Evolutionary conservation across 2,888 invertebrate genomes (phyloP), one percentile per base, ranked within the genome.

Genomic region (Trilocha varians): DNA sequence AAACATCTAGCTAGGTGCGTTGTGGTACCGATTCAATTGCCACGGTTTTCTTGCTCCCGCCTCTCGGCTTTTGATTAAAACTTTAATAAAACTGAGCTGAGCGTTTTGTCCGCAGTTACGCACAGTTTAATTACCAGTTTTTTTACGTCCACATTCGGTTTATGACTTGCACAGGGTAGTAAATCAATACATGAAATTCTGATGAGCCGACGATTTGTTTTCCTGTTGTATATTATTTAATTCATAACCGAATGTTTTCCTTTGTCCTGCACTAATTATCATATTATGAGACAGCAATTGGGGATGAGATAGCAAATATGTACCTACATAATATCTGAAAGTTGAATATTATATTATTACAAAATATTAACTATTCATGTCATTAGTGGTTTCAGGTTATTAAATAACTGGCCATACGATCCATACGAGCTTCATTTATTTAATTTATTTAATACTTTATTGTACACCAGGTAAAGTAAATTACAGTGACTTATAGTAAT

Each of bases 21-120:
- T 34, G 52, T 50, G 52, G 50, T 44, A 48, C 50, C 59, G 53
- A 55, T 65, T 62, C 48, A 60, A 64, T 63, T 57, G 59, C 58
- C 48, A 48, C 51, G 53, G 48, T 47, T 58, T 59, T 55, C 54
- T 55, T 59, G 49, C 57, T 54, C 50, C 49, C 43, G 48, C 49
- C 46, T 39, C 48, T 47, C 49, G 49, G 57, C 48, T 50, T 64
- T 59, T 59, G 55, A 59, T 59, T 65, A 58, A 63, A 59, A 59
- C 55, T 64, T 62, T 57, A 57, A 55, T 57, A 54, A 58, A 62
- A 57, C 50, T 51, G 48, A 49, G 39, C 45, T 49, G 55, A 55
- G 48, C 56, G 50, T 50, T 52, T 57, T 55, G 52, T 50, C 56
- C 54, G 56, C 49, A 45, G 45, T 42, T 45, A 48, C 49, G 50